A percentile compares a stretch with the other conserved stretches of the same genome.
phyloP scores from a whole-genome alignment of 2,888 invertebrate genomes.

The Rotaria macrura region DNA sequence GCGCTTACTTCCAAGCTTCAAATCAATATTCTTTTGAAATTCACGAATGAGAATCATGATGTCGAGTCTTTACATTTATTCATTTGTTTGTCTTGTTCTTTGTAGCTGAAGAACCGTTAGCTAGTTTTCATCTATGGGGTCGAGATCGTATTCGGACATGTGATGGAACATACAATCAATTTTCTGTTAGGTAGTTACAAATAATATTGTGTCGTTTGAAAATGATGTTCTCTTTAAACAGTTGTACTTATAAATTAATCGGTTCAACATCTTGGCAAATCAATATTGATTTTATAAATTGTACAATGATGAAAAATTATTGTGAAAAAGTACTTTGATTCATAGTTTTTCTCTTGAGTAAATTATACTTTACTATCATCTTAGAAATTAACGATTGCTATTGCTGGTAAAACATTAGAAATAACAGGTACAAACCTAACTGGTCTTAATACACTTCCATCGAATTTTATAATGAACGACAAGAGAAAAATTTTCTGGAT shows the following conservation, averaged over 20 bases:
- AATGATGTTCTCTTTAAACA: background rate
- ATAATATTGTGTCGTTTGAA: background rate
- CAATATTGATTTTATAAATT: conserved; percentile 18
- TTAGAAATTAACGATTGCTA: background rate
- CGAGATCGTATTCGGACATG: conserved; percentile 25
- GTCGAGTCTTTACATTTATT: no score
- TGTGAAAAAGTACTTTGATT: background rate
- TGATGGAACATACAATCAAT: conserved; percentile 28
- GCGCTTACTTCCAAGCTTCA: no score
- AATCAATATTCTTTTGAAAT: no score
- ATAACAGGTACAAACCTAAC: background rate
- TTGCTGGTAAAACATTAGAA: background rate
- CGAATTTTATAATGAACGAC: conserved; percentile 18
- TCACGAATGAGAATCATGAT: no score
- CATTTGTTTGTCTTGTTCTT: background rate
- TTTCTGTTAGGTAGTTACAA: background rate
- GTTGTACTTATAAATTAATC: conserved; percentile 28
- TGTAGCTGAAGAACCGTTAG: background rate
- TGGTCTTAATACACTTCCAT: background rate
- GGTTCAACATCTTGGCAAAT: conserved; percentile 29
- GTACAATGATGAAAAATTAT: background rate
- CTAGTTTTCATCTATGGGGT: conserved; percentile 30
- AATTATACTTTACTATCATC: background rate
- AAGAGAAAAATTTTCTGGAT: conserved; percentile 10
- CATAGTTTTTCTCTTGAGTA: background rate